Conservation (phyloP, 2,113 vertebrate genomes). For the Castor canadensis region DNA sequence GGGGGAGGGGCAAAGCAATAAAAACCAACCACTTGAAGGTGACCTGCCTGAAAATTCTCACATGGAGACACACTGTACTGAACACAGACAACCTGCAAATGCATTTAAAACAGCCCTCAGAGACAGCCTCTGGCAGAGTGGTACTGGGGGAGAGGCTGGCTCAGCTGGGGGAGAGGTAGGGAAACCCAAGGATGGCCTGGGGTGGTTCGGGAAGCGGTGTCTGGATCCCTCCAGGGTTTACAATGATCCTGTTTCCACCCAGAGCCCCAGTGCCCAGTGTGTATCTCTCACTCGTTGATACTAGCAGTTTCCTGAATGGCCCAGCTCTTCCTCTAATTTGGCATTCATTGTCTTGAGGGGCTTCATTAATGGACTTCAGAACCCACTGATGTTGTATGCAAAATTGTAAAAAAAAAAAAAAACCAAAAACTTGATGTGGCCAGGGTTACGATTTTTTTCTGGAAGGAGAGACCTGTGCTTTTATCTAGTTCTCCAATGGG, state of each 20-base stretch:
- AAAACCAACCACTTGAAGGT: neutral
- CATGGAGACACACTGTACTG: slow-evolving; percentile 37
- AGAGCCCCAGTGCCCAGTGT: neutral
- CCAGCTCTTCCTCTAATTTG: neutral
- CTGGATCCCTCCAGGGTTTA: neutral
- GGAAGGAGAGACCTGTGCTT: neutral
- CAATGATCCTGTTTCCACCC: neutral
- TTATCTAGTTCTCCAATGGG: neutral
- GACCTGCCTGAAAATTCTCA: slow-evolving; percentile 29
- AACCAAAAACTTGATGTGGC: no score
- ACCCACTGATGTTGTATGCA: neutral
- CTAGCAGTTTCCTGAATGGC: neutral
- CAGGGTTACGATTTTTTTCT: neutral
- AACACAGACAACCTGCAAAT: slow-evolving; percentile 44
- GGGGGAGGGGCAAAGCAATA: neutral
- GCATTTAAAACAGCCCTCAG: slow-evolving; percentile 45
- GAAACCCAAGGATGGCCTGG: neutral
- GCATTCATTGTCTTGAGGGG: neutral
- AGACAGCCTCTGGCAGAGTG: neutral
- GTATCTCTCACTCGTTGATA: neutral
- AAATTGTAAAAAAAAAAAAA: no score
- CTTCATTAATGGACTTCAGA: neutral
- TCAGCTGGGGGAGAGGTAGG: neutral
- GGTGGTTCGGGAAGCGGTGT: neutral
- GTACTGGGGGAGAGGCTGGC: neutral